Conservation (phyloP, 1,140 invertebrate genomes). For the Cherax quadricarinatus region DNA sequence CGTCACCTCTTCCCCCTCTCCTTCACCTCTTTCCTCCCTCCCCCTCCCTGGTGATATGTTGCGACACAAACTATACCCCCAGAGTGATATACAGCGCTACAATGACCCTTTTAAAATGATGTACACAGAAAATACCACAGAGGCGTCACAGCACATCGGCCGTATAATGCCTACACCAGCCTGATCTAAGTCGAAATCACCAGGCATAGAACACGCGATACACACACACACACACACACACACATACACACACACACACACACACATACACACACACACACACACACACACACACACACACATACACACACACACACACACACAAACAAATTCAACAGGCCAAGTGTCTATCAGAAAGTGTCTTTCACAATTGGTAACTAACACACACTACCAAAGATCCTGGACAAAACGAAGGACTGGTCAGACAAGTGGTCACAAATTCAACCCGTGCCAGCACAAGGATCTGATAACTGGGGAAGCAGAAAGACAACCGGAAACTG, state of each 20-base stretch:
- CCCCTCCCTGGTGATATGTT: constrained; percentile 2
- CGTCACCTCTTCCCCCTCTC: not conserved
- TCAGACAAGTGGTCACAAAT: no score
- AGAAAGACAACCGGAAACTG: no score
- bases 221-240: not conserved
- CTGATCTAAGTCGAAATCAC: not conserved
- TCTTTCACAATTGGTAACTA: no score
- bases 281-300: not conserved
- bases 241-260: not conserved
- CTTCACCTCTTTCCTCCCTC: not conserved
- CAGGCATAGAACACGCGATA: not conserved
- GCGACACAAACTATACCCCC: not conserved
- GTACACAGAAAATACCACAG: not conserved
- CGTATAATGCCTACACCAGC: not conserved
- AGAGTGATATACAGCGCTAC: not conserved
- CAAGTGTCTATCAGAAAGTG: not conserved
- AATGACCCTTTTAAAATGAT: constrained; percentile 35
- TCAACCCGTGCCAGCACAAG: no score
- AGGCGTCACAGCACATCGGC: not conserved
- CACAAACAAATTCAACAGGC: not conserved
- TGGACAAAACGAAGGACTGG: no score
- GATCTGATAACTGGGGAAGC: no score
- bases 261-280: not conserved
- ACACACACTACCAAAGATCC: no score
- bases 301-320: not conserved